Evolutionary conservation across 2,888 invertebrate genomes (phyloP).

Genomic region (Drosophila stalkeri): DNA sequence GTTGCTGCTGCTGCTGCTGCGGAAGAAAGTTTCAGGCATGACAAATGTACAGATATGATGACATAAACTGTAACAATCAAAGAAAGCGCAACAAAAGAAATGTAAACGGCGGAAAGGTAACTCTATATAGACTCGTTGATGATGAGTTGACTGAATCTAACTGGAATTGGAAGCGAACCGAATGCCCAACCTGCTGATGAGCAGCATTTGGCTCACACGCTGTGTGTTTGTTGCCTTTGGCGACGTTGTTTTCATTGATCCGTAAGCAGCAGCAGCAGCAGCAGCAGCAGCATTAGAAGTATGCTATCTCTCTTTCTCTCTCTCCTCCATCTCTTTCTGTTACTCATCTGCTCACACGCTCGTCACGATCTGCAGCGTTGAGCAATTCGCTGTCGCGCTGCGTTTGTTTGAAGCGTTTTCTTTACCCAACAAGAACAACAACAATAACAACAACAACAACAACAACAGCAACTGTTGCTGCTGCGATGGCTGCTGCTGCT

Average conservation of each 20-base stretch:
- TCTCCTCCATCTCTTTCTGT: conserved; percentile 11
- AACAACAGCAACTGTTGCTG: conserved; percentile 12
- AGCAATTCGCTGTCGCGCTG: conserved; percentile 64
- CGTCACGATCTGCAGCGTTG: conserved; percentile 75
- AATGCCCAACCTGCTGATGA: conserved; percentile 29
- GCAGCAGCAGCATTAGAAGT: conserved; percentile 44
- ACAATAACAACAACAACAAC: conserved; percentile 3
- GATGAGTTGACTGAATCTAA: conserved; percentile 60
- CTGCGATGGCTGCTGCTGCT: conserved; percentile 19
- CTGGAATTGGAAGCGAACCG: conserved; percentile 41
- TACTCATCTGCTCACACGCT: conserved; percentile 27
- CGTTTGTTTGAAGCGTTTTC: conserved; percentile 51
- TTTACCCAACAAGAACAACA: conserved; percentile 18
- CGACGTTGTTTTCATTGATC: conserved; percentile 67
- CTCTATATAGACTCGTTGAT: conserved; percentile 9
- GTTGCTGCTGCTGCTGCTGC: neutral
- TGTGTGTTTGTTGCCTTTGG: conserved; percentile 28
- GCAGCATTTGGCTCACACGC: conserved; percentile 38
- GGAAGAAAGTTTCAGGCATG: conserved; percentile 66
- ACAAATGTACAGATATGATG: conserved; percentile 74
- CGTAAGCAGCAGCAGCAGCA: conserved; percentile 29
- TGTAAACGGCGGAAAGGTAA: conserved; percentile 3
- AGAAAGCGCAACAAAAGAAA: conserved; percentile 69
- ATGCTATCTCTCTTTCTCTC: conserved; percentile 9
- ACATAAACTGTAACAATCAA: conserved; percentile 78